phyloP scores from a whole-genome alignment of 2,113 vertebrate genomes.

The Pholis gunnellus region DNA sequence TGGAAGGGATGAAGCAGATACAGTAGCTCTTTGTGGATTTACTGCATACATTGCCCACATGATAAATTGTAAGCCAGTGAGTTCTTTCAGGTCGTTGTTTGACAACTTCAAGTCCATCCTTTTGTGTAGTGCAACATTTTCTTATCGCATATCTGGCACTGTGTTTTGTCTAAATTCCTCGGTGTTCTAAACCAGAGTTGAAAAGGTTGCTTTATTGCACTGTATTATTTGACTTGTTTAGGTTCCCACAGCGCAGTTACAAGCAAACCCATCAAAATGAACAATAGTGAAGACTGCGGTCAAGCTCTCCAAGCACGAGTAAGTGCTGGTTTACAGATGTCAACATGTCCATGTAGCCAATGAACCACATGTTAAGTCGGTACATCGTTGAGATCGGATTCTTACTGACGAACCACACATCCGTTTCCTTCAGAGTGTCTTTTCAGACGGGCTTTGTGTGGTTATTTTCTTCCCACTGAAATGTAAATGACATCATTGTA shows the following conservation, averaged over 20 bases:
- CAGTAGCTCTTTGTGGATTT: not conserved
- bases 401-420: slow-evolving; percentile 17
- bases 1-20: not conserved
- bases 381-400: not conserved
- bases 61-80: not conserved
- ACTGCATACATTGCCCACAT: not conserved
- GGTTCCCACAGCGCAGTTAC: not conserved
- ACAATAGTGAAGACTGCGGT: not conserved
- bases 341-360: not conserved
- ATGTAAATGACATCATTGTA: slow-evolving; percentile 1
- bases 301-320: slow-evolving; percentile 6
- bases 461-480: not conserved
- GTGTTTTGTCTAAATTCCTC: not conserved
- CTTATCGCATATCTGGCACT: not conserved
- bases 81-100: not conserved
- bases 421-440: not conserved
- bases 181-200: not conserved
- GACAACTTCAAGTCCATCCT: not conserved
- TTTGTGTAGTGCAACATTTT: not conserved
- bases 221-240: not conserved
- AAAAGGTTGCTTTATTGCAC: not conserved
- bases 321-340: slow-evolving; percentile 22
- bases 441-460: not conserved
- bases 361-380: slow-evolving; percentile 27
- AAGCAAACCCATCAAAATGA: slow-evolving; percentile 1